These are phyloP conservation scores for Tuberolachnus salignus DNA, from an alignment of 2,888 invertebrate species.

Conservation along the genomic window DNA sequence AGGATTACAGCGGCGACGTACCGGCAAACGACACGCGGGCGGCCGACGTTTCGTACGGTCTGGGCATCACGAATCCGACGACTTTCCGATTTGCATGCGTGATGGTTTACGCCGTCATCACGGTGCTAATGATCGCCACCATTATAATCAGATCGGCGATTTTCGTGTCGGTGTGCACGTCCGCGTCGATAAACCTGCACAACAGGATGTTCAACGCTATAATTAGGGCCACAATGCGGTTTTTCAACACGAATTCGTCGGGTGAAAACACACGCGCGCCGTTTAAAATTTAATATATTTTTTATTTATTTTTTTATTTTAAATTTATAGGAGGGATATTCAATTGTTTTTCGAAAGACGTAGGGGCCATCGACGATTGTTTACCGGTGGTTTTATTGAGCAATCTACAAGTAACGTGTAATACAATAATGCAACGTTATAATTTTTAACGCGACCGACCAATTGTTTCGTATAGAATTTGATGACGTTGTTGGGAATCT, in stretches of 20 bases:
- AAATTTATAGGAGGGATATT: constrained; percentile 72
- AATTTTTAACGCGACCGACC: neutral
- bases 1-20: too few relatives aligned
- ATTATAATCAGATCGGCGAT: constrained; percentile 70
- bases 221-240: constrained; percentile 79
- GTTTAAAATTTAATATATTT: neutral
- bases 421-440: constrained; percentile 62
- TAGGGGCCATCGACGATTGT: constrained; percentile 72
- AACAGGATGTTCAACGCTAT: constrained; percentile 82
- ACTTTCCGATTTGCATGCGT: constrained; percentile 61
- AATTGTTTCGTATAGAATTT: constrained; percentile 73
- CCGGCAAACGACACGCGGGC: too few relatives aligned
- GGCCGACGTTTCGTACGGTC: constrained; percentile 11
- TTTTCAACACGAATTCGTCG: constrained; percentile 87
- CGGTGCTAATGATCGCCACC: constrained; percentile 65
- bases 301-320: neutral
- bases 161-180: constrained; percentile 79
- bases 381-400: constrained; percentile 70
- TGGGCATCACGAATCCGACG: neutral
- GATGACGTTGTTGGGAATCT: constrained; percentile 78
- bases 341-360: constrained; percentile 89
- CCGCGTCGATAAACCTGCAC: constrained; percentile 79
- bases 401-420: constrained; percentile 63
- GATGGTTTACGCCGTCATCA: constrained; percentile 69
- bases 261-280: constrained; percentile 67